Percentiles rank a stretch among this genome's conserved stretches.
These are phyloP conservation scores for Sinohyriopsis cumingii DNA, from an alignment of 2,888 invertebrate species.

Conservation along the genomic window DNA sequence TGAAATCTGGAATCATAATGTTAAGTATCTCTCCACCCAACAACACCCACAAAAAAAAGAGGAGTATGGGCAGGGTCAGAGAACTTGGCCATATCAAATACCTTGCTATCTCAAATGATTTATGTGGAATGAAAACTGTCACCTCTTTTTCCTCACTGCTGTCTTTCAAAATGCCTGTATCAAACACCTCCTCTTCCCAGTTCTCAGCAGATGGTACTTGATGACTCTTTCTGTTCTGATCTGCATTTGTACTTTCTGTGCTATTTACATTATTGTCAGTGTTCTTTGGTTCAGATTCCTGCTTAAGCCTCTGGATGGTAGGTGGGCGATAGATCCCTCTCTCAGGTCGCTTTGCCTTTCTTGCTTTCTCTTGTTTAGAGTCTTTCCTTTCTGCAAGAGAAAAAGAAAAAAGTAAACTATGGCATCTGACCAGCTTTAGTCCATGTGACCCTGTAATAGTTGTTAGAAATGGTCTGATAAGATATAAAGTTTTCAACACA, in stretches of 20 bases:
- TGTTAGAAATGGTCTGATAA: no score
- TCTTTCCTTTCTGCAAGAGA: constrained; percentile 15
- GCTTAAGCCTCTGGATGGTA: constrained; percentile 31
- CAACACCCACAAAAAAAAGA: no score
- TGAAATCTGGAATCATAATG: not conserved
- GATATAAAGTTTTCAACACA: no score
- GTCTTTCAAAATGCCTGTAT: constrained; percentile 41
- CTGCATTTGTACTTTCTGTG: constrained; percentile 4
- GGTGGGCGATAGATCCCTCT: constrained; percentile 56
- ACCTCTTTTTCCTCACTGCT: constrained; percentile 58
- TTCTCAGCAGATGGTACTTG: constrained; percentile 32
- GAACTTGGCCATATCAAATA: no score
- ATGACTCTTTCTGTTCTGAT: constrained; percentile 8
- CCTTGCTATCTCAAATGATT: no score
- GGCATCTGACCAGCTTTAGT: no score
- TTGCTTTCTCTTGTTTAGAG: constrained; percentile 24
- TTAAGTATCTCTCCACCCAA: no score
- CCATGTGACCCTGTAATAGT: no score
- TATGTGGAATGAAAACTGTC: constrained; percentile 1
- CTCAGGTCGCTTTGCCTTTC: constrained; percentile 38
- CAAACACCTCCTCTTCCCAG: constrained; percentile 46
- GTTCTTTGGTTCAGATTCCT: constrained; percentile 13
- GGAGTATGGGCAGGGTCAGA: no score
- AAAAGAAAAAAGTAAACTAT: no score
- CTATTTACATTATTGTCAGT: constrained; percentile 1